Conservation (phyloP, 2,888 invertebrate species). For the Cosmia pyralina region DNA sequence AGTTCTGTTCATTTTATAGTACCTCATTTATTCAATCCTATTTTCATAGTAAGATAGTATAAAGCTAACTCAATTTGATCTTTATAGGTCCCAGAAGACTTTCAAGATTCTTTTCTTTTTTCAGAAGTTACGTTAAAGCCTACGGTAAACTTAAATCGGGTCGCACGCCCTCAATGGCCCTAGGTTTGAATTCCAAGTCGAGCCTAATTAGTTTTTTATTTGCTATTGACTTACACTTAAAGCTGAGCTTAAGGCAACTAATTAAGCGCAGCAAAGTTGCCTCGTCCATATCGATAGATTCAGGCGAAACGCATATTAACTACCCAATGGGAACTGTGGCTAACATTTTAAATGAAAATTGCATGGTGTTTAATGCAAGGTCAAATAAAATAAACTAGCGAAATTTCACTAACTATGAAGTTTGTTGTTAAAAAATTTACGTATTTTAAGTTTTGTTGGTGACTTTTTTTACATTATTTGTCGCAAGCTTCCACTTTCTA, state of each 20-base stretch:
- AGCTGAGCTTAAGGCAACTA: constrained; percentile 42
- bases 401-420: not conserved
- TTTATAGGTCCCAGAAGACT: not conserved
- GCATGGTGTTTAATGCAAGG: not conserved
- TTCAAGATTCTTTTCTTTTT: constrained; percentile 16
- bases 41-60: not conserved
- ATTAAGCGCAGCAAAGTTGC: constrained; percentile 38
- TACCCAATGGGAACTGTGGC: constrained; percentile 1
- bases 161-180: constrained; percentile 45
- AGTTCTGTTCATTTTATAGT: constrained; percentile 14
- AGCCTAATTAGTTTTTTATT: constrained; percentile 58
- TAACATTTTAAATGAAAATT: not conserved
- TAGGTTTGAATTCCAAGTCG: constrained; percentile 47
- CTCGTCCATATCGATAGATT: constrained; percentile 32
- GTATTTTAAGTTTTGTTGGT: too few relatives aligned
- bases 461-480: too few relatives aligned
- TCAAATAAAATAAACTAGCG: not conserved
- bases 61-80: not conserved
- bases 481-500: not conserved
- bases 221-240: constrained; percentile 56
- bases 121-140: constrained; percentile 16
- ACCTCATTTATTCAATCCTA: not conserved
- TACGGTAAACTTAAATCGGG: constrained; percentile 31
- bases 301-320: constrained; percentile 6
- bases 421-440: not conserved